A percentile compares a stretch with the other conserved stretches of the same genome.
Evolutionary conservation across 92 coral and sea anemone genomes (phyloP).

Genomic region (Epizoanthus rinbou): DNA sequence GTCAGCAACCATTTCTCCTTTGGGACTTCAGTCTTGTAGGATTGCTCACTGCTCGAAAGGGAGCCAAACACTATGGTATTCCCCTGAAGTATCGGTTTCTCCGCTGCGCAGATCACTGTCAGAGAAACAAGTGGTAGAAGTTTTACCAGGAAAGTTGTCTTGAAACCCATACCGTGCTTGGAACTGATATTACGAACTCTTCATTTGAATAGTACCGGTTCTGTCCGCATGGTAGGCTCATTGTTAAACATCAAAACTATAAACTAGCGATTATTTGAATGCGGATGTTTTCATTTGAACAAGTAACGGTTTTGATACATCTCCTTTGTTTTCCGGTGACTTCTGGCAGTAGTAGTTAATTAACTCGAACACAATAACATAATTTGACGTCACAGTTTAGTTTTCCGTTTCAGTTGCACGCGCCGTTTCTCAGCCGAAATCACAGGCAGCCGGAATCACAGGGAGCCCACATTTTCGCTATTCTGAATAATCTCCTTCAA

Average conservation of each 20-base stretch:
- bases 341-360: background rate
- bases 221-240: background rate
- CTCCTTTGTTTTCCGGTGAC: background rate
- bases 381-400: background rate
- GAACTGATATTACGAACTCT: background rate
- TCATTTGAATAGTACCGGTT: slow-evolving; percentile 29
- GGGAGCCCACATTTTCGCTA: too few species aligned
- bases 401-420: too few species aligned
- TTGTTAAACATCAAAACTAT: slow-evolving; percentile 5
- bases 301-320: background rate
- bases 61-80: slow-evolving; percentile 14
- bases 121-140: background rate
- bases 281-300: slow-evolving; percentile 1
- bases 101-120: background rate
- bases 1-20: slow-evolving; percentile 70
- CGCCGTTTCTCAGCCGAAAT: too few species aligned
- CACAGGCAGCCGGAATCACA: too few species aligned
- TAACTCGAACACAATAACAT: slow-evolving; percentile 2
- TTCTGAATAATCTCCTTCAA: too few species aligned
- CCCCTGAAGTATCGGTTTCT: slow-evolving; percentile 30
- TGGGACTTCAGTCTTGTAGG: slow-evolving; percentile 57
- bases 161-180: background rate
- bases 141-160: background rate
- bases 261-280: background rate
- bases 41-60: slow-evolving; percentile 2